Base-by-base conservation (phyloP, 2,113 vertebrate species). In the Triplophysa tibetana region DNA sequence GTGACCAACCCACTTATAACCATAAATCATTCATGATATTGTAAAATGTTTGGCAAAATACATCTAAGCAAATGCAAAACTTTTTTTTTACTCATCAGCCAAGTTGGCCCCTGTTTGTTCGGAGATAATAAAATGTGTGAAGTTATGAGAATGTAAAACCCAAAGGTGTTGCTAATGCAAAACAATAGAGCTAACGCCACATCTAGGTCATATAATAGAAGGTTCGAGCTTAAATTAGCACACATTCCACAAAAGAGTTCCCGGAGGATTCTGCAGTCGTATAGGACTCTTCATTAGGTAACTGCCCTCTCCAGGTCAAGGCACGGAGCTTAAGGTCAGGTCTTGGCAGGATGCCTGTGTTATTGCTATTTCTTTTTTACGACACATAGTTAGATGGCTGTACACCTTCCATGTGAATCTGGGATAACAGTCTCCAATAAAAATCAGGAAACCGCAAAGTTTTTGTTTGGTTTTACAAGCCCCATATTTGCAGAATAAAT, bases 381-480 rank as follows among this genome's bases (percentile, higher is more conserved):
- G 45, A 48, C 16, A 81, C 66, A 45, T 70, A 84, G 84, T 81
- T 83, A 63, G 73, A 77, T 63, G 13, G 70, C 75, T 85, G 75
- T 83, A 72, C 76, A 64, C 21, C 24, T 79, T 69, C 75, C 77
- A 86, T 81, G 81, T 67, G 63, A 64, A 82, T 83, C 70, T 81
- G 45, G 78, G 69, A 74, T 68, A 81, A 52, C 77, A 83, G 80
- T 38, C 76, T 80, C 78, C 64, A 50, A 85, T 81, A 82, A 85
- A 83, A 77, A 82, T 66, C 83, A 73, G 83, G 83, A 86, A 75
- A 82, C 75, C 68, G 29, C 62, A 8, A 26, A 85, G 82, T 63
- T 70, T 70, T 79, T 84, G 83, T 86, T 88, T 86, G 83, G 81
- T 86, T 88, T 86, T 54, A 83, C 81, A 88, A 86, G 80, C 38